phyloP scores from a whole-genome alignment of 1,140 invertebrate species.

The Drosophila ficusphila region DNA sequence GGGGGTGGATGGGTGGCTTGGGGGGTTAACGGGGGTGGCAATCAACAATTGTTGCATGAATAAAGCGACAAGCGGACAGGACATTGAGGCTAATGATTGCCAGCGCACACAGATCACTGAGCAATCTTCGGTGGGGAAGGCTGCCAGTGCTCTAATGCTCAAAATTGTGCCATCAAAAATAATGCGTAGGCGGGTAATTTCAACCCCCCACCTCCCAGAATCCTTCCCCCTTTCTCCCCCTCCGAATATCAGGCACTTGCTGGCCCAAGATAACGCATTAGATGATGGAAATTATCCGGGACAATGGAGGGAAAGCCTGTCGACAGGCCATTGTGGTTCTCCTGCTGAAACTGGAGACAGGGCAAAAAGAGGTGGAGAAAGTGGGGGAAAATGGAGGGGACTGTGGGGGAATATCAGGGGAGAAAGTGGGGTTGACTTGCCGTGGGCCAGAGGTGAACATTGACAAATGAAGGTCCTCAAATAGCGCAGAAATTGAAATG shows the following conservation, averaged over 20 bases:
- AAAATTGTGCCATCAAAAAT: slow-evolving; percentile 80
- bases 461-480: slow-evolving; percentile 41
- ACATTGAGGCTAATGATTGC: slow-evolving; percentile 73
- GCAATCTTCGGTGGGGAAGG: slow-evolving; percentile 38
- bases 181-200: slow-evolving; percentile 56
- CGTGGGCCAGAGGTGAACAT: slow-evolving; percentile 27
- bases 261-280: slow-evolving; percentile 46
- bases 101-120: slow-evolving; percentile 72
- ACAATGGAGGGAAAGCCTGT: slow-evolving; percentile 36
- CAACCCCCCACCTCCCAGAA: neutral
- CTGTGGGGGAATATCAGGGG: neutral
- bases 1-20: no score
- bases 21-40: slow-evolving; percentile 24
- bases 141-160: slow-evolving; percentile 28
- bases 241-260: neutral
- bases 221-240: neutral
- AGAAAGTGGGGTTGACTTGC: neutral
- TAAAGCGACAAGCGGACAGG: slow-evolving; percentile 39
- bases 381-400: neutral
- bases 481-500: slow-evolving; percentile 24
- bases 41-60: slow-evolving; percentile 81
- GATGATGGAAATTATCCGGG: slow-evolving; percentile 53
- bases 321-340: slow-evolving; percentile 36
- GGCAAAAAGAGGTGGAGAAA: neutral
- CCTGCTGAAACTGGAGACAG: neutral